phyloP scores from a whole-genome alignment of 2,113 vertebrate species.

The Chlamydotis undulata region DNA sequence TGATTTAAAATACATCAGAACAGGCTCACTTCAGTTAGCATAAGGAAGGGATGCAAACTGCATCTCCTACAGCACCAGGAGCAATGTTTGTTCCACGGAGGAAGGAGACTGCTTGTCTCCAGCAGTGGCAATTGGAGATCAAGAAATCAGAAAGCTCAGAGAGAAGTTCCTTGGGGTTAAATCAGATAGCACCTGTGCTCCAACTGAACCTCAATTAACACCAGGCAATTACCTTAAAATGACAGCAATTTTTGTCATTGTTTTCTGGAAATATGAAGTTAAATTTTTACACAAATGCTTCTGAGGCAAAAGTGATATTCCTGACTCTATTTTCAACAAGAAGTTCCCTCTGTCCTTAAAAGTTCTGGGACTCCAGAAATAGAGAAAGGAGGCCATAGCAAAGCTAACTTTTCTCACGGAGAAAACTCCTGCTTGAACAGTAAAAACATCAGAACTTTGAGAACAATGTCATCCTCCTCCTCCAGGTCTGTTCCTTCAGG shows the following conservation, averaged over 20 bases:
- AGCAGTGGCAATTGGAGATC: not conserved
- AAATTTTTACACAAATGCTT: not conserved
- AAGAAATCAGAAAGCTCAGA: not conserved
- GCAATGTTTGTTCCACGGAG: rapidly evolving
- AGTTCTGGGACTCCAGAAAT: not conserved
- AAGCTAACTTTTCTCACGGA: not conserved
- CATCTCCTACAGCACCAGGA: not conserved
- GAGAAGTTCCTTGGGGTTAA: not conserved
- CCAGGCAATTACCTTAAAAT: not conserved
- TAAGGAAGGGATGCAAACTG: not conserved
- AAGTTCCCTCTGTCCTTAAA: not conserved
- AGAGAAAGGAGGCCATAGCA: not conserved
- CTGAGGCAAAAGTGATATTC: not conserved
- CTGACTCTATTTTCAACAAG: not conserved
- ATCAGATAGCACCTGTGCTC: not conserved
- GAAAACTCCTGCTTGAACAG: slow-evolving; percentile 14
- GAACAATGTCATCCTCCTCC: slow-evolving; percentile 10
- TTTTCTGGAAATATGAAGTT: not conserved
- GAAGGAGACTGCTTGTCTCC: not conserved
- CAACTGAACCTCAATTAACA: not conserved
- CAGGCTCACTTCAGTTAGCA: not conserved
- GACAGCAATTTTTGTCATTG: not conserved
- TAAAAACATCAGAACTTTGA: slow-evolving; percentile 13
- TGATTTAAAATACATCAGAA: not conserved
- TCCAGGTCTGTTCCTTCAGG: not conserved